Conservation (phyloP, 2,113 vertebrate genomes). For the Cebus imitator region DNA sequence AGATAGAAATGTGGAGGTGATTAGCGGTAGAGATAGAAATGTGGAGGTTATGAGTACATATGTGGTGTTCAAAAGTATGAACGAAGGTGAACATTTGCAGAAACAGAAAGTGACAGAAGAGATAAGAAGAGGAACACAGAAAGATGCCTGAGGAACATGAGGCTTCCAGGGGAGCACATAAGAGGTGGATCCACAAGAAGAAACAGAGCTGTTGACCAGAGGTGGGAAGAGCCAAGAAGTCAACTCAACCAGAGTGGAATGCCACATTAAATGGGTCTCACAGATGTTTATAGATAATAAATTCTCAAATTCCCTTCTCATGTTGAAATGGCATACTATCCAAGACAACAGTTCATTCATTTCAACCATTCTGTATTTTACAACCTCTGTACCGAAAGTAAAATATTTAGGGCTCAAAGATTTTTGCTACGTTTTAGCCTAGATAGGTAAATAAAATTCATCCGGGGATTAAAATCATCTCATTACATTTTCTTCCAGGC, state of each 20-base stretch:
- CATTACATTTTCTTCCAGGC: not conserved
- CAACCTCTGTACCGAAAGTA: not conserved
- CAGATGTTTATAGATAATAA: not conserved
- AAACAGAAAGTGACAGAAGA: not conserved
- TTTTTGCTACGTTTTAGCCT: not conserved
- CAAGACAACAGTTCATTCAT: not conserved
- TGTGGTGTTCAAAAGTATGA: not conserved
- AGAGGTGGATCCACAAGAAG: not conserved
- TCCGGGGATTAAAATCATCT: not conserved
- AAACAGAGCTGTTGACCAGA: not conserved
- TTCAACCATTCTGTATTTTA: not conserved
- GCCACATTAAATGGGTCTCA: not conserved
- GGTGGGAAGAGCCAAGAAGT: not conserved
- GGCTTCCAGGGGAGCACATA: not conserved
- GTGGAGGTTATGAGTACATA: not conserved
- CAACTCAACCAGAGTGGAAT: accelerated
- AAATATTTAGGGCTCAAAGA: not conserved
- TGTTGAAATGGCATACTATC: not conserved
- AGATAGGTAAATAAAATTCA: not conserved
- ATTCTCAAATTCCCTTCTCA: not conserved
- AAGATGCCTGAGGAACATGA: not conserved
- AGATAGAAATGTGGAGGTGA: not conserved
- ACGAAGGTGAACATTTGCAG: not conserved
- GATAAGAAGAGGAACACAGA: not conserved
- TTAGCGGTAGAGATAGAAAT: not conserved